Evolutionary conservation across 2,888 invertebrate species (phyloP), one percentile per base, ranked within the genome.

Genomic region (Euzophera pinguis): DNA sequence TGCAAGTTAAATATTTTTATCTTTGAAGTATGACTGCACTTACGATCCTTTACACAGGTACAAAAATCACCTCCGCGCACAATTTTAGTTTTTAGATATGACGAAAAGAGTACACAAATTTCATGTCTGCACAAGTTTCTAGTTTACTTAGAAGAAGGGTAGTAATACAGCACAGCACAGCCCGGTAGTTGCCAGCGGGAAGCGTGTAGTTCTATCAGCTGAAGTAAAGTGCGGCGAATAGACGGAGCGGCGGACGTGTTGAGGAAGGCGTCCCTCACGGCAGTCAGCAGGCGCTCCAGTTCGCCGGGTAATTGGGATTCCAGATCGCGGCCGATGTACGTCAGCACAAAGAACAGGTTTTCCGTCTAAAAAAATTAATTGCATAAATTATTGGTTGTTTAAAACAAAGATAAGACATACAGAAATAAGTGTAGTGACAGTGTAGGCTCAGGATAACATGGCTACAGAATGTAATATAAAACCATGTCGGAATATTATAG

Each of bases 111-210:
- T n/a, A n/a, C n/a, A n/a, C n/a, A n/a, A n/a, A n/a, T n/a, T n/a
- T n/a, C n/a, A n/a, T 7, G 32, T 32, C 8, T 6, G 9, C 9
- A 32, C 9, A 6, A 32, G 29, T 32, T 32, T 8, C 2, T 22
- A 22, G 22, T 13, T 38, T 84, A 92, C 71, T 92, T 92, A 54
- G 91, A 87, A 55, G 92, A 92, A 50, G 95, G 95, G 82, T 95
- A 95, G 86, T 98, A 98, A 83, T 97, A 98, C 53, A 96, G 93
- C 52, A 97, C 95, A 3, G 97, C 96, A 47, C 96, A 95, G 53
- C 97, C 96, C 14, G 97, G 95, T 61, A 98, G 92, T 78, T 96
- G 96, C 97, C 97, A 98, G 79, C 95, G 94, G 0, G 96, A 95
- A 1, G 97, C 97, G 81, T 96, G 96, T 53, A 97, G 91, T 81